Evolutionary conservation across 2,797 vertebrate genomes (phyloP).

Genomic region (Propithecus deckenii): DNA sequence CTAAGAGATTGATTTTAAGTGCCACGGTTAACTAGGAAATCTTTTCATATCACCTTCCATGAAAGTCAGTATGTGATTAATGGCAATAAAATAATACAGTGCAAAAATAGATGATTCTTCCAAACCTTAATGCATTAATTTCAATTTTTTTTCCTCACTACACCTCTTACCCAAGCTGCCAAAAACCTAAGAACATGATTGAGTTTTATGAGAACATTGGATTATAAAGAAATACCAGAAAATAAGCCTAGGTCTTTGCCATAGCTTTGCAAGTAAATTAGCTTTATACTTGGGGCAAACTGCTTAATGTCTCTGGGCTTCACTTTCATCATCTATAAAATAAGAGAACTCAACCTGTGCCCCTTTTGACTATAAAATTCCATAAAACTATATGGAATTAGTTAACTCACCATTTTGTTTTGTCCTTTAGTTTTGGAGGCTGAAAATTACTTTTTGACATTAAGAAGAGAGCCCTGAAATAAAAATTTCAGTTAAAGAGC

Average conservation of each 20-base stretch:
- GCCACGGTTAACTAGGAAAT: constrained; percentile 12
- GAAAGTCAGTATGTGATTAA: constrained; percentile 41
- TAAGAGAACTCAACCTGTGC: background rate
- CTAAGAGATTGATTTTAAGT: background rate
- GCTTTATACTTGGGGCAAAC: background rate
- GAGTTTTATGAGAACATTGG: background rate
- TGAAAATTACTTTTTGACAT: constrained; percentile 99
- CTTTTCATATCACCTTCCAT: background rate
- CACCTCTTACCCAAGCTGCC: background rate
- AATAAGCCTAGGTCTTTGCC: background rate
- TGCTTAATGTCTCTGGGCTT: background rate
- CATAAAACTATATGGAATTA: background rate
- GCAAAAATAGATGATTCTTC: background rate
- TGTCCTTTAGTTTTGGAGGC: constrained; percentile 98
- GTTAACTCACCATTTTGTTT: constrained; percentile 94
- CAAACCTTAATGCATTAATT: constrained; percentile 43
- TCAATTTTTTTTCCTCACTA: constrained; percentile 15
- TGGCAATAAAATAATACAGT: background rate
- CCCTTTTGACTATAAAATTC: background rate
- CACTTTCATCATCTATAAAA: background rate
- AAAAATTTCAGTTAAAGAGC: constrained; percentile 62
- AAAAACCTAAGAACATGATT: background rate
- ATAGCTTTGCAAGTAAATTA: background rate
- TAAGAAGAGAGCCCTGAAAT: constrained; percentile 94
- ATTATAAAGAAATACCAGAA: background rate